phyloP scores from a whole-genome alignment of 2,797 vertebrate species.

The Characodon lateralis region DNA sequence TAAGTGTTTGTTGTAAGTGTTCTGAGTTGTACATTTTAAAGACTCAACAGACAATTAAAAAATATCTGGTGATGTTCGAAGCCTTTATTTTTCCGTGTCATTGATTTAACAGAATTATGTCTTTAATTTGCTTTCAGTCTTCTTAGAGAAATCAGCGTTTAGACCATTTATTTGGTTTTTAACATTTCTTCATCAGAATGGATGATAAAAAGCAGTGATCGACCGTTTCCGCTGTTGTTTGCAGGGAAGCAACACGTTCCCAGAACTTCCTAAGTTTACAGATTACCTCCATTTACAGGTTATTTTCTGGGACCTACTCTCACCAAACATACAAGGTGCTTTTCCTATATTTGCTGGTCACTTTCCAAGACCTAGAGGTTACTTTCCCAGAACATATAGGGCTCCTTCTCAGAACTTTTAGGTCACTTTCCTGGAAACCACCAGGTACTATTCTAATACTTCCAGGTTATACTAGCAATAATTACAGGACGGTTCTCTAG shows the following conservation, averaged over 20 bases:
- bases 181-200: neutral
- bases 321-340: neutral
- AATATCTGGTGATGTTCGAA: conserved; percentile 70
- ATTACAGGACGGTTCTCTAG: neutral
- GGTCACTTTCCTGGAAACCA: too few species aligned
- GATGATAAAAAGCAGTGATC: neutral
- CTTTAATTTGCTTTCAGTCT: neutral
- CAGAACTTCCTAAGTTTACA: neutral
- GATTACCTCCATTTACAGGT: neutral
- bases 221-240: neutral
- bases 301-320: neutral
- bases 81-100: conserved; percentile 14
- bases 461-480: neutral
- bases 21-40: conserved; percentile 84
- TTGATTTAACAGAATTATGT: neutral
- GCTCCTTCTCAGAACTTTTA: too few species aligned
- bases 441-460: neutral
- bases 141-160: neutral
- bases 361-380: neutral
- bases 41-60: conserved; percentile 82
- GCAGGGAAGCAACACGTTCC: neutral
- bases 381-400: neutral
- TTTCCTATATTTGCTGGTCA: neutral
- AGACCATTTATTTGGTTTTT: neutral
- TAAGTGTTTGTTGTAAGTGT: conserved; percentile 86